phyloP scores from a whole-genome alignment of 2,113 vertebrate species.

The Notarius quadriscutis region DNA sequence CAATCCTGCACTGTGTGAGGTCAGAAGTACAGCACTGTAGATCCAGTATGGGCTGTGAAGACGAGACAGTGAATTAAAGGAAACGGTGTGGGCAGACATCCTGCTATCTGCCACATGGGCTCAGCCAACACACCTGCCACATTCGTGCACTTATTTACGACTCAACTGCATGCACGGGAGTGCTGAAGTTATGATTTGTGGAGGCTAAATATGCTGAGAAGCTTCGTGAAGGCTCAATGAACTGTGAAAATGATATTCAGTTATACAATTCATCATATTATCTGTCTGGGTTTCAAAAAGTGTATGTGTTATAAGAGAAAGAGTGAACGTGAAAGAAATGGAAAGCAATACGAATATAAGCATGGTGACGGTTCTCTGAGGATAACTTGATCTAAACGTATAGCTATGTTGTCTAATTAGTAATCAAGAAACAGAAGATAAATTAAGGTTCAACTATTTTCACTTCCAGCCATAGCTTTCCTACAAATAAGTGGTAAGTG shows the following conservation, averaged over 20 bases:
- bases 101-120: constrained; percentile 40
- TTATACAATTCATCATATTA: constrained; percentile 5
- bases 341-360: not conserved
- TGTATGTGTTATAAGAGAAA: not conserved
- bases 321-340: not conserved
- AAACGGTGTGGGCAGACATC: constrained; percentile 10
- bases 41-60: constrained; percentile 3
- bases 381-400: not conserved
- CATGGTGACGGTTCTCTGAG: not conserved
- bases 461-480: not conserved
- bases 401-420: not conserved
- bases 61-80: constrained; percentile 28
- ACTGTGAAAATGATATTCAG: not conserved
- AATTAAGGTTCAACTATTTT: not conserved
- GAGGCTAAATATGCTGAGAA: constrained; percentile 6
- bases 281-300: not conserved
- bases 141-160: constrained; percentile 24
- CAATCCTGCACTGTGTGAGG: constrained; percentile 1
- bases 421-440: not conserved
- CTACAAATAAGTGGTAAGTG: not conserved
- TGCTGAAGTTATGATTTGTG: constrained; percentile 21
- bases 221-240: constrained; percentile 10
- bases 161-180: constrained; percentile 12
- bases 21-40: constrained; percentile 22
- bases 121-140: constrained; percentile 21